Percentiles rank a stretch among this genome's conserved stretches.
phyloP scores from a whole-genome alignment of 2,888 invertebrate species.

The Nemurella pictetii region DNA sequence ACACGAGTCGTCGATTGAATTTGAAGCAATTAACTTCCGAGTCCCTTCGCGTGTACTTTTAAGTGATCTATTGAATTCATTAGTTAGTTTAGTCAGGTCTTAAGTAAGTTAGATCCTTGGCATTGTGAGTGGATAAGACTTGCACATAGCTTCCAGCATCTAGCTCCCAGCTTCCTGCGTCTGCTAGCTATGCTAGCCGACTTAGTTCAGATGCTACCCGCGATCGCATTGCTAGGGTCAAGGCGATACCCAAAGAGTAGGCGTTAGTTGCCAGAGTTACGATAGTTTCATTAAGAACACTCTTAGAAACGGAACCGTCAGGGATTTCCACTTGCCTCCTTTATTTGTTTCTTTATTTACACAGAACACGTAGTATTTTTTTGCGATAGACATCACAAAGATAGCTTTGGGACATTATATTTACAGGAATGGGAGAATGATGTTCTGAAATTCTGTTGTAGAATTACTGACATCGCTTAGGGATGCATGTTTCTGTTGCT shows the following conservation, averaged over 20 bases:
- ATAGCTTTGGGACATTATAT: neutral
- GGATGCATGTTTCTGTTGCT: neutral
- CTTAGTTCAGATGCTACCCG: constrained; percentile 18
- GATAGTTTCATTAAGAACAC: constrained; percentile 13
- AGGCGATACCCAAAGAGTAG: neutral
- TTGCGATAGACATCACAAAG: neutral
- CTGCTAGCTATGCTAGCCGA: neutral
- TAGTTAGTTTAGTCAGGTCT: constrained; percentile 22
- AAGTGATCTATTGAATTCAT: constrained; percentile 33
- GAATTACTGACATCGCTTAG: neutral
- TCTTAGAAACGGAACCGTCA: neutral
- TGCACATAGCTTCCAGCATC: neutral
- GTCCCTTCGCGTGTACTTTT: constrained; percentile 2
- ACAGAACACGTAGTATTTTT: neutral
- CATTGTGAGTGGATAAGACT: constrained; percentile 21
- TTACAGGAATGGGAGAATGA: neutral
- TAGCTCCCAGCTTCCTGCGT: neutral
- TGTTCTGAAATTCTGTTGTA: neutral
- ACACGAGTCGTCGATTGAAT: constrained; percentile 13
- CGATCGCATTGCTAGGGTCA: constrained; percentile 1
- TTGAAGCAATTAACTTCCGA: constrained; percentile 22
- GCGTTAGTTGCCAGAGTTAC: constrained; percentile 15
- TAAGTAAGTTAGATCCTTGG: constrained; percentile 15
- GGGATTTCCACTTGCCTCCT: neutral
- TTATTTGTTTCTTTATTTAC: neutral